Evolutionary conservation across 2,797 vertebrate genomes (phyloP).

Genomic region (Alcedo atthis): DNA sequence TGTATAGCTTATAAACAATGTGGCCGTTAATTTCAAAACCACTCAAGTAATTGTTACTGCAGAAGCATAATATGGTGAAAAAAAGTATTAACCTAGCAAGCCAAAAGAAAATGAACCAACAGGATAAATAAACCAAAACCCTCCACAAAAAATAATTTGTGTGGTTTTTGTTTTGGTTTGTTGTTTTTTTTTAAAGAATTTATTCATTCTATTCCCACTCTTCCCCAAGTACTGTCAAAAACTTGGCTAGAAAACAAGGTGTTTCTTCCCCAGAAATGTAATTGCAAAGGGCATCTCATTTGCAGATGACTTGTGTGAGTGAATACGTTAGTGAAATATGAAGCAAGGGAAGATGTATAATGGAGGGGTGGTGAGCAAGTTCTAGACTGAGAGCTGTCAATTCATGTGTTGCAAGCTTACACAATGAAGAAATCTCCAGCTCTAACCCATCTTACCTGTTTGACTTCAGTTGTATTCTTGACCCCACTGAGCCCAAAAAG

Average conservation of each 20-base stretch:
- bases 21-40: not conserved
- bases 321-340: not conserved
- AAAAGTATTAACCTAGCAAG: not conserved
- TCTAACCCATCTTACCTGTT: not conserved
- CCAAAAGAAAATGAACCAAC: not conserved
- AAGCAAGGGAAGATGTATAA: not conserved
- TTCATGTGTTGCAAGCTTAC: not conserved
- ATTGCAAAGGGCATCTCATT: constrained; percentile 16
- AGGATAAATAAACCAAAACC: not conserved
- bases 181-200: not conserved
- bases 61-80: not conserved
- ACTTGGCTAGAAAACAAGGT: not conserved
- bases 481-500: not conserved
- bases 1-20: not conserved
- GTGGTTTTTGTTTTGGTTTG: too few species aligned
- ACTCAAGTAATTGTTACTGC: not conserved
- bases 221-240: constrained; percentile 2
- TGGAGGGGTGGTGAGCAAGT: not conserved
- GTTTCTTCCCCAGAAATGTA: not conserved
- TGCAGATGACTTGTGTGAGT: constrained; percentile 7
- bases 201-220: not conserved
- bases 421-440: not conserved
- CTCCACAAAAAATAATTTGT: not conserved
- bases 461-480: not conserved
- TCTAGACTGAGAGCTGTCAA: not conserved